Evolutionary conservation across 2,888 invertebrate species (phyloP).

Genomic region (Crioceris asparagi): DNA sequence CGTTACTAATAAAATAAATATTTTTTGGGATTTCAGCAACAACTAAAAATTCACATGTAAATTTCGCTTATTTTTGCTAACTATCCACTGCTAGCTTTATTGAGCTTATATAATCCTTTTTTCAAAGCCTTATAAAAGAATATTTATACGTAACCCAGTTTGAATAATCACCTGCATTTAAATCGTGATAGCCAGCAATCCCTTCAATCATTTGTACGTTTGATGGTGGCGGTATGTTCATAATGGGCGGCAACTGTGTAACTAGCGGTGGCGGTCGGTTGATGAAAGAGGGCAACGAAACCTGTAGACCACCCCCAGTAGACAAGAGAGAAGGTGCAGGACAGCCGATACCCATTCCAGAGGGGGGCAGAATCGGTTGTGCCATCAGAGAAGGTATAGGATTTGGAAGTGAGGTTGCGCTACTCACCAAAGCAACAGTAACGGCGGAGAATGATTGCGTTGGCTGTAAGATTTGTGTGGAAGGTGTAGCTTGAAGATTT

Average conservation of each 20-base stretch:
- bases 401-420: constrained; percentile 21
- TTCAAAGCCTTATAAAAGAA: no score
- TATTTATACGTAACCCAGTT: no score
- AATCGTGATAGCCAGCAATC: constrained; percentile 25
- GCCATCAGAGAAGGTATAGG: constrained; percentile 36
- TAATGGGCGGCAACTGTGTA: constrained; percentile 32
- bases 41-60: no score
- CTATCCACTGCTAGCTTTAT: no score
- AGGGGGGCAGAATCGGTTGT: constrained; percentile 36
- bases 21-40: no score
- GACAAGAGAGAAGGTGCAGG: constrained; percentile 17
- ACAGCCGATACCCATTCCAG: constrained; percentile 24
- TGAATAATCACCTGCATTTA: constrained; percentile 32
- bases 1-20: no score
- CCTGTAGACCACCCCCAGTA: constrained; percentile 16
- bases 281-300: constrained; percentile 30
- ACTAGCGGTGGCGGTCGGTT: constrained; percentile 31
- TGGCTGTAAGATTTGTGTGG: constrained; percentile 10
- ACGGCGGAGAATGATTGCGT: constrained; percentile 20
- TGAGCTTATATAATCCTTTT: no score
- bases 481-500: constrained; percentile 12
- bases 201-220: constrained; percentile 24
- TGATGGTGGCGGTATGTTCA: constrained; percentile 40
- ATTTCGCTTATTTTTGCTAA: no score
- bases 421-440: constrained; percentile 24